Conservation (phyloP, 2,113 vertebrate species). For the Ovis canadensis region DNA sequence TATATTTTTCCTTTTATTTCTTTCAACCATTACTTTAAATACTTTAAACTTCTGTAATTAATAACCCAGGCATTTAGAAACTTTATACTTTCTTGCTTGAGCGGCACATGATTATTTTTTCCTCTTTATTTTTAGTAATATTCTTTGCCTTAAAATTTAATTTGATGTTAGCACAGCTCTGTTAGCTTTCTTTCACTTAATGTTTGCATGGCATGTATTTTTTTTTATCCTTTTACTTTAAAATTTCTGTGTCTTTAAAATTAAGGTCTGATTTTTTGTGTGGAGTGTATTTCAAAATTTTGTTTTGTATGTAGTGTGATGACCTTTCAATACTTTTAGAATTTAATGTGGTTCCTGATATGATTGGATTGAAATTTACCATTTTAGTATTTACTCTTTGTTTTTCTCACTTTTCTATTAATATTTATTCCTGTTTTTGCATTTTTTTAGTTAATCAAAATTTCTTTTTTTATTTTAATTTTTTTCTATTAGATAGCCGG, state of each 20-base stretch:
- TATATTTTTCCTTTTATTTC: not conserved
- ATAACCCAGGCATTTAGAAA: not conserved
- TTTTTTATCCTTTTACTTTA: not conserved
- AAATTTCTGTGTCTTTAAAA: not conserved
- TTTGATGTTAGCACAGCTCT: not conserved
- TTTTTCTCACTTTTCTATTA: not conserved
- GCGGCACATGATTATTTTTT: not conserved
- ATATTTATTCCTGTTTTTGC: not conserved
- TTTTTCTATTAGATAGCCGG: not conserved
- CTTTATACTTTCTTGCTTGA: not conserved
- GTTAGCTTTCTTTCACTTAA: not conserved
- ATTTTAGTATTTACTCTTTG: not conserved
- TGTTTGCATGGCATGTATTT: not conserved
- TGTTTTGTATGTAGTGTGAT: not conserved
- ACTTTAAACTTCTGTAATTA: not conserved
- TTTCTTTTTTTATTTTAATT: not conserved
- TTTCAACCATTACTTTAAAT: not conserved
- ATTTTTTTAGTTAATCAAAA: not conserved
- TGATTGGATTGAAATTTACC: not conserved
- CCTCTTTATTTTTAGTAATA: not conserved
- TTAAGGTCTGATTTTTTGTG: not conserved
- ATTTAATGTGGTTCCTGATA: not conserved
- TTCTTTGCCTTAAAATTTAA: not conserved
- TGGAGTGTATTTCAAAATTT: not conserved
- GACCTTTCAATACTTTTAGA: not conserved